Conservation (phyloP, 2,888 invertebrate species). For the Achlya flavicornis region DNA sequence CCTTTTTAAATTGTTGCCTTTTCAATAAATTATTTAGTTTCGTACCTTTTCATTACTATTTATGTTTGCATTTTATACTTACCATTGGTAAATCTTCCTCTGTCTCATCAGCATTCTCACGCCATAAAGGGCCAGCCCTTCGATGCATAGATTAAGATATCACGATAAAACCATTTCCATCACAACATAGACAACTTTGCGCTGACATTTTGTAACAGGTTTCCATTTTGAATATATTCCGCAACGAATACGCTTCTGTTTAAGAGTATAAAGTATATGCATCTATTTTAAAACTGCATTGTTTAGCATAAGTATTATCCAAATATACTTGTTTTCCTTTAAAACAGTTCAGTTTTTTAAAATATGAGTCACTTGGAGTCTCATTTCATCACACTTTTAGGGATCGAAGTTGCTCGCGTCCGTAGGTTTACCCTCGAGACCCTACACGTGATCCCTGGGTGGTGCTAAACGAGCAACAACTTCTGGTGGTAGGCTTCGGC, state of each 20-base stretch:
- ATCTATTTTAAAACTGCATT: constrained; percentile 39
- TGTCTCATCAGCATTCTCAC: constrained; percentile 44
- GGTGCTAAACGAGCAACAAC: too few species aligned
- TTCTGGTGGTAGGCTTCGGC: too few species aligned
- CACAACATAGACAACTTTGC: constrained; percentile 41
- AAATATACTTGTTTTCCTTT: too few species aligned
- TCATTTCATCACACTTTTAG: constrained; percentile 21
- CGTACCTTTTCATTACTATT: background rate
- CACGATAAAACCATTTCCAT: constrained; percentile 54
- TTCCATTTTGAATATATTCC: constrained; percentile 54
- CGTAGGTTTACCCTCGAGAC: too few species aligned
- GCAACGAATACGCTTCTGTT: constrained; percentile 42
- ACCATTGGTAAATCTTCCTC: constrained; percentile 20
- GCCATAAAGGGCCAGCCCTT: constrained; percentile 42
- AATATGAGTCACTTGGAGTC: constrained; percentile 58
- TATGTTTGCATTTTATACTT: constrained; percentile 1
- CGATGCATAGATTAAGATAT: constrained; percentile 51
- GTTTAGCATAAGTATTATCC: constrained; percentile 28
- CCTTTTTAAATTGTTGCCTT: too few species aligned
- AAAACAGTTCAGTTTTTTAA: background rate
- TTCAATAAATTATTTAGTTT: too few species aligned
- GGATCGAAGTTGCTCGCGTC: too few species aligned
- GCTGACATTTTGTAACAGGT: constrained; percentile 63
- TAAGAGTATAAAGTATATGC: constrained; percentile 35
- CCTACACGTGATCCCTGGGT: too few species aligned